Evolutionary conservation across 1,140 invertebrate genomes (phyloP).

Genomic region (silkworm (Bombyx mori)): DNA sequence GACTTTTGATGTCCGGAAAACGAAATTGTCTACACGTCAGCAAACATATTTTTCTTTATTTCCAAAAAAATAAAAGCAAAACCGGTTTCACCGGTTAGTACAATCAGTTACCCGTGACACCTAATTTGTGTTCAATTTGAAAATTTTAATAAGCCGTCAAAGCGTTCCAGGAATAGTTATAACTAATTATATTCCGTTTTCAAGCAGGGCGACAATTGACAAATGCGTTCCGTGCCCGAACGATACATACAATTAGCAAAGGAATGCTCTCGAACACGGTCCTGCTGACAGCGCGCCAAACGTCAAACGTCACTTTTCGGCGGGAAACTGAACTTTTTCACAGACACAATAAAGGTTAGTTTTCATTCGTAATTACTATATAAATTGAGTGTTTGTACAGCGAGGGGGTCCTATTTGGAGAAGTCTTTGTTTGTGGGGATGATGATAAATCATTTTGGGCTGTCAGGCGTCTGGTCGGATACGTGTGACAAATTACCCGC

Average conservation of each 20-base stretch:
- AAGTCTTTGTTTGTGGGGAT: slow-evolving; percentile 50
- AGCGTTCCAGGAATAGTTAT: slow-evolving; percentile 59
- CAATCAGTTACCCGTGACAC: slow-evolving; percentile 60
- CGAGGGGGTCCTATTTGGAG: slow-evolving; percentile 57
- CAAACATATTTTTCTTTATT: slow-evolving; percentile 46
- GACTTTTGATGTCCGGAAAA: slow-evolving; percentile 58
- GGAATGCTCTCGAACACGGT: slow-evolving; percentile 3
- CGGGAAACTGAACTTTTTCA: slow-evolving; percentile 6
- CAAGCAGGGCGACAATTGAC: slow-evolving; percentile 62
- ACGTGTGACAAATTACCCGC: slow-evolving; percentile 60
- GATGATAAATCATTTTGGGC: slow-evolving; percentile 57
- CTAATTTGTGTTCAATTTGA: slow-evolving; percentile 67
- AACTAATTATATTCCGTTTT: slow-evolving; percentile 56
- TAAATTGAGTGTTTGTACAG: slow-evolving; percentile 58
- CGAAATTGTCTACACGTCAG: slow-evolving; percentile 47
- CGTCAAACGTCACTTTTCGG: slow-evolving; percentile 6
- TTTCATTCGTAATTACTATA: slow-evolving; percentile 40
- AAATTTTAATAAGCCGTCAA: slow-evolving; percentile 67
- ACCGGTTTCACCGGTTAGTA: slow-evolving; percentile 28
- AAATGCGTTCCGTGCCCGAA: slow-evolving; percentile 52
- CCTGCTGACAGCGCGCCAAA: slow-evolving; percentile 2
- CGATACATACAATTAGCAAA: slow-evolving; percentile 34
- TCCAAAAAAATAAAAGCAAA: slow-evolving; percentile 26
- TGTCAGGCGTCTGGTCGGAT: slow-evolving; percentile 48
- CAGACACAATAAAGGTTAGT: slow-evolving; percentile 38